Conservation (phyloP, 2,113 vertebrate genomes). For the Phrynosoma blainvillii region DNA sequence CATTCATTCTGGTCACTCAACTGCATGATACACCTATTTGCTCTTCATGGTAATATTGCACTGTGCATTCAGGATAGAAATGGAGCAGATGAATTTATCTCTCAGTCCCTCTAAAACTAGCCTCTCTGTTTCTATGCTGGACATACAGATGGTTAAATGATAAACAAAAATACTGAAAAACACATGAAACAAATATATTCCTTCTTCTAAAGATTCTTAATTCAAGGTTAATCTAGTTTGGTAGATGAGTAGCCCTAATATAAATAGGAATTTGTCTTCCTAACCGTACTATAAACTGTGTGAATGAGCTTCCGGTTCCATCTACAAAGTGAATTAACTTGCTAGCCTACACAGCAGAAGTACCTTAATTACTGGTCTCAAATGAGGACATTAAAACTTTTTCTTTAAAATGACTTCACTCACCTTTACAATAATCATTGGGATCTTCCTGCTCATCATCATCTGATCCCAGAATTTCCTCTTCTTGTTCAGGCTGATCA, state of each 20-base stretch:
- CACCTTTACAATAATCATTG: constrained; percentile 96
- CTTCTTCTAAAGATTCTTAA: neutral
- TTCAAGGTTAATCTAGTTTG: neutral
- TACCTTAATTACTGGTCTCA: neutral
- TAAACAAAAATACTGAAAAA: neutral
- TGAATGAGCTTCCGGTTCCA: neutral
- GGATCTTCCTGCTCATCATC: constrained; percentile 98
- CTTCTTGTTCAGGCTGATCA: constrained; percentile 90
- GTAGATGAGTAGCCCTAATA: neutral
- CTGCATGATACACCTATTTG: neutral
- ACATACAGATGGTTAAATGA: neutral
- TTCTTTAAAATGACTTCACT: neutral
- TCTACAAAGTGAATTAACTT: neutral
- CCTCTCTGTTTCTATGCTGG: neutral
- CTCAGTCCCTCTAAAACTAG: neutral
- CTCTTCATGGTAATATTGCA: neutral
- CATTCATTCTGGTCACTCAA: neutral
- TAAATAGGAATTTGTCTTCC: neutral
- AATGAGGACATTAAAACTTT: neutral
- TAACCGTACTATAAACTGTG: neutral
- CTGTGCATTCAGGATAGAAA: neutral
- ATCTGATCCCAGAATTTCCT: constrained; percentile 96
- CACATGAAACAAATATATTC: neutral
- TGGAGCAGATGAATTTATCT: neutral
- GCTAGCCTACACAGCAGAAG: neutral